phyloP scores from a whole-genome alignment of 2,797 vertebrate species.

The Tapera naevia region DNA sequence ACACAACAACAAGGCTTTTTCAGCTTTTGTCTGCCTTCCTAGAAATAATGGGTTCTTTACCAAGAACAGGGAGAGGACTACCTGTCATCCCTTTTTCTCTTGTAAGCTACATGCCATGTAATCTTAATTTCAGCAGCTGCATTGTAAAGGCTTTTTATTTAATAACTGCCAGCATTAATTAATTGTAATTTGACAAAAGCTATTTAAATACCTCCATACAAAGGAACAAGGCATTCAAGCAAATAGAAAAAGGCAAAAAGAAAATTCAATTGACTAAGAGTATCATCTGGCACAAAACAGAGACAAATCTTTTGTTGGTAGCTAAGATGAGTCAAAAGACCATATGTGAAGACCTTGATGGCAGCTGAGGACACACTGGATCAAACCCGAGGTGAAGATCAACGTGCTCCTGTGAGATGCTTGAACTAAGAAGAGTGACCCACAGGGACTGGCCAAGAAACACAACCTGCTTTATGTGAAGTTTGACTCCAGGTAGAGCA shows the following conservation, averaged over 20 bases:
- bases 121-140: background rate
- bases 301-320: background rate
- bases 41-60: background rate
- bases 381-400: background rate
- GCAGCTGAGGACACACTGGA: background rate
- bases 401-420: background rate
- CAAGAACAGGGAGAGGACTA: background rate
- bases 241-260: background rate
- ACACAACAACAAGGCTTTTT: background rate
- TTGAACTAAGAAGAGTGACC: background rate
- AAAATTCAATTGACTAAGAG: background rate
- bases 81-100: background rate
- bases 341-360: background rate
- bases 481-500: background rate
- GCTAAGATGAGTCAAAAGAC: background rate
- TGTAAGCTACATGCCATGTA: background rate
- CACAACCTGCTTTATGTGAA: background rate
- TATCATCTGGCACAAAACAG: background rate
- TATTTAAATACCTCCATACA: background rate
- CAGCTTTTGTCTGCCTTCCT: background rate
- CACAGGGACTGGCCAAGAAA: background rate
- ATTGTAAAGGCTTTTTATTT: background rate
- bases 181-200: slow-evolving; percentile 5
- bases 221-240: background rate
- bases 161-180: background rate